Conservation (phyloP, 2,888 invertebrate genomes). For the Oscheius sp. region DNA sequence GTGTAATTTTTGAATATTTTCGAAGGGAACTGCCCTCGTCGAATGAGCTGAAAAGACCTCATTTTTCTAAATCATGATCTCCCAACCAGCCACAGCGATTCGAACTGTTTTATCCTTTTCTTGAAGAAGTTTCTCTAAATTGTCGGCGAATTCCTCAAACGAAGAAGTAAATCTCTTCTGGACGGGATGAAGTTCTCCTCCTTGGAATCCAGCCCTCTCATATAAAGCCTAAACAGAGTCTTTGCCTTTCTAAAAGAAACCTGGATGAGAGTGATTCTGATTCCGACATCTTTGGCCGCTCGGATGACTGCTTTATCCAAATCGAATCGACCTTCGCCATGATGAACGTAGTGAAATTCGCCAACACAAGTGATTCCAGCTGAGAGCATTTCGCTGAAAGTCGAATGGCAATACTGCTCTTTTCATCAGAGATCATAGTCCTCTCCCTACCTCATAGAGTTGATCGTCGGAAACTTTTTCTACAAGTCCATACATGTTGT, state of each 20-base stretch:
- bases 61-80: too few relatives aligned
- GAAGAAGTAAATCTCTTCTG: constrained; percentile 56
- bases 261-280: constrained; percentile 61
- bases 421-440: background rate
- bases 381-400: constrained; percentile 67
- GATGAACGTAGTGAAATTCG: constrained; percentile 70
- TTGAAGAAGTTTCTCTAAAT: constrained; percentile 41
- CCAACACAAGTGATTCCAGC: constrained; percentile 69
- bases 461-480: constrained; percentile 55
- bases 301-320: constrained; percentile 63
- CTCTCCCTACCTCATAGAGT: constrained; percentile 54
- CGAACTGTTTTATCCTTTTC: constrained; percentile 29
- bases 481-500: constrained; percentile 67
- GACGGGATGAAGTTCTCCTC: constrained; percentile 47
- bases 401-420: constrained; percentile 58
- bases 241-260: too few relatives aligned
- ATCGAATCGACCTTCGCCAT: constrained; percentile 56
- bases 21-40: constrained; percentile 60
- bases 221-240: constrained; percentile 65
- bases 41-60: constrained; percentile 65
- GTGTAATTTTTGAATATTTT: constrained; percentile 48
- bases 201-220: constrained; percentile 61
- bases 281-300: constrained; percentile 64
- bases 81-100: constrained; percentile 53
- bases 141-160: constrained; percentile 53